Conservation (phyloP, 2,113 vertebrate genomes). For the Bufo gargarizans region DNA sequence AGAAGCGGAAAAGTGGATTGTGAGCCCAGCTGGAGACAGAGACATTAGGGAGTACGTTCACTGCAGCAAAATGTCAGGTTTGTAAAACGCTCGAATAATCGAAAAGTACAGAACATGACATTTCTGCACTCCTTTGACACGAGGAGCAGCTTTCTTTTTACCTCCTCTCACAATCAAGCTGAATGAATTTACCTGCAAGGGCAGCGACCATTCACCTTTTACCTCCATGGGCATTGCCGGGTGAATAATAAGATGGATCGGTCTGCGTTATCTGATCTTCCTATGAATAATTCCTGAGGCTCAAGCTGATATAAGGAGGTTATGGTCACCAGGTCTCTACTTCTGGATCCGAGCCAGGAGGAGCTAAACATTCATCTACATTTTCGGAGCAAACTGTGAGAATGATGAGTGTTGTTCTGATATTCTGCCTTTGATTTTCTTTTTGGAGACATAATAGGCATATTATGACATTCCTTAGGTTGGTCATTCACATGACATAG, state of each 20-base stretch:
- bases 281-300: conserved; percentile 11
- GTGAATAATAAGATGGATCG: background rate
- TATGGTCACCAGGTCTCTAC: background rate
- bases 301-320: background rate
- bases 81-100: background rate
- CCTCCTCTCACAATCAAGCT: background rate
- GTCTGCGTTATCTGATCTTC: background rate
- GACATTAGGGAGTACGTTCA: too few relatives aligned
- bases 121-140: background rate
- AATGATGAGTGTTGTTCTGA: background rate
- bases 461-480: too few relatives aligned
- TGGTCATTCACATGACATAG: too few relatives aligned
- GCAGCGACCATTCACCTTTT: background rate
- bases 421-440: background rate
- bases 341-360: background rate
- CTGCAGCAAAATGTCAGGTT: background rate
- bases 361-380: background rate
- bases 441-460: background rate
- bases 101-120: background rate
- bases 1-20: too few relatives aligned
- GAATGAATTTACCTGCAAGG: background rate
- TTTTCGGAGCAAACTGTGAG: background rate
- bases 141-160: background rate
- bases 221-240: background rate
- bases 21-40: too few relatives aligned